A percentile compares a stretch with the other conserved stretches of the same genome.
Conservation (phyloP, 1,140 invertebrate genomes). For the Drosophila albomicans region DNA sequence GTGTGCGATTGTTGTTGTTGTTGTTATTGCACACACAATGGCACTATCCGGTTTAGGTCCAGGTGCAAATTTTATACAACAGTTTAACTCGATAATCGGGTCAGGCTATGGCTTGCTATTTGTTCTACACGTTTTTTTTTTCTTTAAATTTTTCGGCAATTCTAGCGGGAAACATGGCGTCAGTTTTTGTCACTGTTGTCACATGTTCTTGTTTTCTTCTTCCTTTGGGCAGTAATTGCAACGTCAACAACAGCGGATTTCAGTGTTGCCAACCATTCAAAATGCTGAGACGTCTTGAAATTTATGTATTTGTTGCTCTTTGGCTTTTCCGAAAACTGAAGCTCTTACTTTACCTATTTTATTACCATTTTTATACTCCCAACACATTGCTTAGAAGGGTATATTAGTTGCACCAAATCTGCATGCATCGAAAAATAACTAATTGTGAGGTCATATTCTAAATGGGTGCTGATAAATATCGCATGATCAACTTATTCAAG, state of each 20-base stretch:
- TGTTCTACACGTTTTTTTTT: slow-evolving; percentile 50
- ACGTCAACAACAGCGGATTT: slow-evolving; percentile 51
- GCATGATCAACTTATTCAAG: too few relatives aligned
- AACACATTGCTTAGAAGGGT: too few relatives aligned
- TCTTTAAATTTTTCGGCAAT: slow-evolving; percentile 51
- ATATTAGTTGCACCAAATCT: too few relatives aligned
- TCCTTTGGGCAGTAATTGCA: slow-evolving; percentile 41
- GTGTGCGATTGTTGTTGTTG: slow-evolving; percentile 32
- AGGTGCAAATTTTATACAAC: slow-evolving; percentile 82
- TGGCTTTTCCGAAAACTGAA: slow-evolving; percentile 45
- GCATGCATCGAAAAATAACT: too few relatives aligned
- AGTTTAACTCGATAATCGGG: slow-evolving; percentile 81
- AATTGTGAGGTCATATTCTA: too few relatives aligned
- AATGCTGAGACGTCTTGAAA: slow-evolving; percentile 64
- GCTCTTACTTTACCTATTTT: slow-evolving; percentile 58
- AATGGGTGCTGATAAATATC: too few relatives aligned
- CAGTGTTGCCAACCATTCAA: slow-evolving; percentile 59
- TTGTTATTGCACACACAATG: slow-evolving; percentile 71
- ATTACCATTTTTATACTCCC: slow-evolving; percentile 43
- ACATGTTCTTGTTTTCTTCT: slow-evolving; percentile 27
- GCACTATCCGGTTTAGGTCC: slow-evolving; percentile 80
- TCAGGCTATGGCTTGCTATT: slow-evolving; percentile 67
- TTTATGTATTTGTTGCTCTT: slow-evolving; percentile 51
- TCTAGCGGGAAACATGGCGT: slow-evolving; percentile 79
- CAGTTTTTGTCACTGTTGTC: slow-evolving; percentile 42